Base-by-base conservation (phyloP, 2,113 vertebrate genomes). In the Centropristis striata region DNA sequence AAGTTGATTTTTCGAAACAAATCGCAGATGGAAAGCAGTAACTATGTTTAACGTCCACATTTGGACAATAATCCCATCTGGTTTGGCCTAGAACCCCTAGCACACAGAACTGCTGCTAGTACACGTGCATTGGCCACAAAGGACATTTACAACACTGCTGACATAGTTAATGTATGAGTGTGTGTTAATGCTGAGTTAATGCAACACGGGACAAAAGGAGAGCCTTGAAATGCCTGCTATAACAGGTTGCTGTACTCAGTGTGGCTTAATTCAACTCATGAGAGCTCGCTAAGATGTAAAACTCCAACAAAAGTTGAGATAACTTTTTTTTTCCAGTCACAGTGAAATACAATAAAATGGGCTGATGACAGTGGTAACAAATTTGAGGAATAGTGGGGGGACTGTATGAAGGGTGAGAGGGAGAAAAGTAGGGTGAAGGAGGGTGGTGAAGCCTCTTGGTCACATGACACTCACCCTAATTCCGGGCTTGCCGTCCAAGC, bases 401-500 rank as follows among this genome's bases (percentile, higher is more conserved):
- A 25, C 42, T 76, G 75, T 39, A 78, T 83, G 88, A 74, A 75
- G 75, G 81, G 54, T 47, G 70, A 37, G 36, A 46, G 79, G 57
- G 78, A 61, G 41, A 58, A n/a, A 68, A 60, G 69, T 46, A 79
- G 87, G 87, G 32, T 87, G 71, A 63, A 42, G 67, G 79, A 79
- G 63, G 82, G 86, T 80, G 87, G 81, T 86, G 88, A 91, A 88
- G 90, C 89, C 90, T 88, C 88, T 90, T 80, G 93, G 94, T 95
- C 95, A 92, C 94, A 53, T 96, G 91, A 92, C 93, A 97, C 98
- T 99, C 98, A 99, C 98, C 98, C 96, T 96, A 95, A 96, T 94
- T 97, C 98, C 98, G 94, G 97, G 97, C 97, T 98, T 99, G 92
- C 98, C 98, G 94, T 99, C 98, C 96, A 99, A 99, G 97, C 98